Conservation (phyloP, 2,888 invertebrate genomes). For the Chrysotoxum bicinctum region DNA sequence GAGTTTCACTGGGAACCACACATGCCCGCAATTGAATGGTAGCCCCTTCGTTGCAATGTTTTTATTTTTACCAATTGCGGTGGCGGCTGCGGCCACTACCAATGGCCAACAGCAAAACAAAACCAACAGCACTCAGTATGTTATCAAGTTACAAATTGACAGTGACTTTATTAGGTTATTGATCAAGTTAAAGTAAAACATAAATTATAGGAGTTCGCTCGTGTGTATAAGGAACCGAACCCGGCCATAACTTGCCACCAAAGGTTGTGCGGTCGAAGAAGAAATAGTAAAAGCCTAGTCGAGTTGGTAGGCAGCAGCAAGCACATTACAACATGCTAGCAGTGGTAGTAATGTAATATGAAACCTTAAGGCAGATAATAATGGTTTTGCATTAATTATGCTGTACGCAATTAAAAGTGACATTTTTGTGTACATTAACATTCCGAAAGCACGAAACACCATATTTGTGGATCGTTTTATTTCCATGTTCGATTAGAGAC, state of each 20-base stretch:
- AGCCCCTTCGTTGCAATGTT: background rate
- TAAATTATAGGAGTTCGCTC: background rate
- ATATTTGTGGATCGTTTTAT: slow-evolving; percentile 16
- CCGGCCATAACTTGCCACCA: slow-evolving; percentile 22
- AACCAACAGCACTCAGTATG: slow-evolving; percentile 18
- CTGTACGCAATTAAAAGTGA: slow-evolving; percentile 54
- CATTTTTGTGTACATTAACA: slow-evolving; percentile 33
- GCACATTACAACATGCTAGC: slow-evolving; percentile 21
- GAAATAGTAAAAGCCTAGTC: background rate
- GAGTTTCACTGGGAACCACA: background rate
- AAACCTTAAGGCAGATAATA: slow-evolving; percentile 31
- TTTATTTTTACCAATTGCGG: slow-evolving; percentile 1
- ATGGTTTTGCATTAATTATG: slow-evolving; percentile 51
- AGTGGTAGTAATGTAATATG: slow-evolving; percentile 26
- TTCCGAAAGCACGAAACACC: slow-evolving; percentile 18
- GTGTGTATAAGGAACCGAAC: slow-evolving; percentile 7
- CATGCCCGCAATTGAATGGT: background rate
- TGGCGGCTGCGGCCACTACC: slow-evolving; percentile 12
- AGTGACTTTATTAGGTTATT: slow-evolving; percentile 59
- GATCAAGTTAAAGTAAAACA: slow-evolving; percentile 33
- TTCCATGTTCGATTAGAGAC: background rate
- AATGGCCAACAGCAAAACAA: background rate
- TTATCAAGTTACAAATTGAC: slow-evolving; percentile 62
- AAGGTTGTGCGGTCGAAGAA: slow-evolving; percentile 39
- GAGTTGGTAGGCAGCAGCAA: background rate